phyloP scores from a whole-genome alignment of 2,888 invertebrate genomes.

The Pycnomerus fuliginosus region DNA sequence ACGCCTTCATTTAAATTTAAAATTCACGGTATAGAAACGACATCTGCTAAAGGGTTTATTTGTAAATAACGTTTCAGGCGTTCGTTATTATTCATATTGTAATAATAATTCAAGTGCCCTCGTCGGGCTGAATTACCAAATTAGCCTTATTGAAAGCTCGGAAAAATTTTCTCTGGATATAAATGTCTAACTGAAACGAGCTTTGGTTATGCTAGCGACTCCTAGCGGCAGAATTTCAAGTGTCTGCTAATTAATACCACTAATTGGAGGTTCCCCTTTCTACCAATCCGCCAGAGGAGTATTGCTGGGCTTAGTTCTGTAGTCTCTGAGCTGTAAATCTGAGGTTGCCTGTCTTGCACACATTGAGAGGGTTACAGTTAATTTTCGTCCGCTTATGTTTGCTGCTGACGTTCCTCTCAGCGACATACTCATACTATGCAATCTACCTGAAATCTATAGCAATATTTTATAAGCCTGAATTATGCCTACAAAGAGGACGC shows the following conservation, averaged over 20 bases:
- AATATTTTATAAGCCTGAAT: too few relatives aligned
- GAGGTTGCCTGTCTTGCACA: slow-evolving; percentile 31
- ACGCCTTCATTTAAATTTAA: slow-evolving; percentile 24
- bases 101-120: slow-evolving; percentile 17
- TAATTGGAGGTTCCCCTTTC: slow-evolving; percentile 51
- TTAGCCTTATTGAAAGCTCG: slow-evolving; percentile 36
- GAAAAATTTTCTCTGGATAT: slow-evolving; percentile 32
- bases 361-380: slow-evolving; percentile 34
- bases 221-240: slow-evolving; percentile 48
- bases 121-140: slow-evolving; percentile 24
- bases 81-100: too few relatives aligned
- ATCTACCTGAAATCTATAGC: too few relatives aligned
- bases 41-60: too few relatives aligned
- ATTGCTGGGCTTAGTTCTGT: slow-evolving; percentile 14
- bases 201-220: slow-evolving; percentile 31
- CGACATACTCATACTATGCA: too few relatives aligned
- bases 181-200: slow-evolving; percentile 22
- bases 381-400: slow-evolving; percentile 34
- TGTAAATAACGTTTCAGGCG: too few relatives aligned
- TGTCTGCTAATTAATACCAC: slow-evolving; percentile 53
- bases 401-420: too few relatives aligned
- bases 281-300: slow-evolving; percentile 29
- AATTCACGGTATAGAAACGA: too few relatives aligned
- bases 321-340: too few relatives aligned
- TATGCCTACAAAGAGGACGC: too few relatives aligned